Conservation (phyloP, 2,797 vertebrate genomes). For the Merluccius polli region DNA sequence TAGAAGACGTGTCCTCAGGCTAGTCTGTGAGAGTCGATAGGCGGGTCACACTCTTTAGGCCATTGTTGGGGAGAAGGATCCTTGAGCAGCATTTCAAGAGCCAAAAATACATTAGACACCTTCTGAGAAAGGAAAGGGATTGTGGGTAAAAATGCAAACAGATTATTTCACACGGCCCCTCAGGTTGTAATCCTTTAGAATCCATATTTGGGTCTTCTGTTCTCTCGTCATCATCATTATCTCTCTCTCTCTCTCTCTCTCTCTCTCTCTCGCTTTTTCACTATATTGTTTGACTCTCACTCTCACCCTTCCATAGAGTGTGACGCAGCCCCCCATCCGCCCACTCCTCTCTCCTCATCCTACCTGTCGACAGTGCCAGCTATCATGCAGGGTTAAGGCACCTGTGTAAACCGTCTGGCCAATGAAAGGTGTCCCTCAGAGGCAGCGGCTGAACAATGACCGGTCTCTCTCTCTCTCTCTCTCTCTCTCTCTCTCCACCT, state of each 20-base stretch:
- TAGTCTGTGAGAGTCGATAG: constrained; percentile 18
- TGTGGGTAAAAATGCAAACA: constrained; percentile 55
- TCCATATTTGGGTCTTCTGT: constrained; percentile 34
- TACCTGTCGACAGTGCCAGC: constrained; percentile 64
- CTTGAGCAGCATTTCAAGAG: constrained; percentile 35
- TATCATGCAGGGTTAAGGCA: constrained; percentile 61
- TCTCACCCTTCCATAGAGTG: constrained; percentile 7
- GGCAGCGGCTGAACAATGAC: constrained; percentile 57
- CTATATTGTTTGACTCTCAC: constrained; percentile 13
- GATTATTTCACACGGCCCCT: constrained; percentile 65
- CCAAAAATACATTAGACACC: constrained; percentile 30
- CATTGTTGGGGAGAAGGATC: constrained; percentile 5
- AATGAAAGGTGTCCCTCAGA: constrained; percentile 70
- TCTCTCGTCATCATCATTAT: no score
- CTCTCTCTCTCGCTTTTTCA: constrained; percentile 20
- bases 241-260: constrained; percentile 19
- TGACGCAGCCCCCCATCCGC: constrained; percentile 53
- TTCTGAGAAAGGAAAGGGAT: constrained; percentile 45
- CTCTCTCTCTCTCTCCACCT: constrained; percentile 7
- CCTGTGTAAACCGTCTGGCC: constrained; percentile 63
- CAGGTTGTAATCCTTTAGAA: constrained; percentile 60
- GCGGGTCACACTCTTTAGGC: neutral
- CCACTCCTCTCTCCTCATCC: constrained; percentile 13
- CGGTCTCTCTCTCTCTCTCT: constrained; percentile 36
- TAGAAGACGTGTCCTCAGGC: neutral